Base-by-base conservation (phyloP, 2,113 vertebrate species). In the Neodon shergylaensis region DNA sequence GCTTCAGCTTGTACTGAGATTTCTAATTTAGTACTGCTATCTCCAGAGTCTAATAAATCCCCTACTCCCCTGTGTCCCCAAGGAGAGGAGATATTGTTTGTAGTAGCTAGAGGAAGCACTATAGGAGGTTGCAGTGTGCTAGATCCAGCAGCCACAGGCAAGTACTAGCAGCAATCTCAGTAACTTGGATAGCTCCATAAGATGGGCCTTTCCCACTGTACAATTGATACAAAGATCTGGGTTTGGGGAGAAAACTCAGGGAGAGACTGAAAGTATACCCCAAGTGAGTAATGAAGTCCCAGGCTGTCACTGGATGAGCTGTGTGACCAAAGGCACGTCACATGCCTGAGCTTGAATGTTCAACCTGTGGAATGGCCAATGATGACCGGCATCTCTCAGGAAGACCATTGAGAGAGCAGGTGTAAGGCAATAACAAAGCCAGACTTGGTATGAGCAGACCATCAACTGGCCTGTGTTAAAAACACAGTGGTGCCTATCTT, bases 1-100 rank as follows among this genome's bases (percentile, higher is more conserved):
- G 74, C n/a, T 66, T 93, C 33, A 96, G 77, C 81, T 66, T 52
- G 7, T 10, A 3, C 47, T 5, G 77, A 61, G 74, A 89, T 95
- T 91, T 91, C 88, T 74, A 33, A 68, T 49, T 96, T 83, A 92
- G 49, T 61, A 58, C 44, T 58, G 73, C 26, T 77, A 21, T n/a
- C 72, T 58, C 63, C 3, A 0, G 44, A 49, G 49, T 83, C 68
- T 77, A 79, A 66, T 39, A 66, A 79, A 79, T 84, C 31, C 7
- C 65, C 33, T 88, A n/a, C 72, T 65, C 74, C 16, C 4, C 21
- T 44, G 28, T 54, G 65, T 79, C 85, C 33, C 52, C 19, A 74
- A 92, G 44, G 42, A 92, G 49, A 83, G 31, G 47, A 76, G 61
- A 19, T 28, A 12, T 5, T 52, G 28, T 42, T 0, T n/a, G 36